Evolutionary conservation across 1,140 invertebrate genomes (phyloP), one percentile per base, ranked within the genome.

Genomic region (Leptinotarsa undecemlineata): DNA sequence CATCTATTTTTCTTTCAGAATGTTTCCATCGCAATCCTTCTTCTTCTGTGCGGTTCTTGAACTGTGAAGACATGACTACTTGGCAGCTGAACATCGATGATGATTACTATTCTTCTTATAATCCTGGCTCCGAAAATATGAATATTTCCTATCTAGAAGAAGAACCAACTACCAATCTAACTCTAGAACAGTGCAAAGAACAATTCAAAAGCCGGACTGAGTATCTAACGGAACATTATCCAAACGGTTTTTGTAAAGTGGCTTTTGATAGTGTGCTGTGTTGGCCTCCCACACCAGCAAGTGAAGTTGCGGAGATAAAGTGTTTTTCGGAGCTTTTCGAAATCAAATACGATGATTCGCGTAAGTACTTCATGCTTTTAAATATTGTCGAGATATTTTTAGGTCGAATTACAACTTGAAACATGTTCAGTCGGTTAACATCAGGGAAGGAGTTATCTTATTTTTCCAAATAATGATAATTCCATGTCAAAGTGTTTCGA

Each of bases 301-400:
- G 87, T n/a, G 75, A 81, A 3, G 80, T 84, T 5, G 86, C 86
- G 4, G 76, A 82, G 19, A 83, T 89, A 48, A 85, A 85, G 5
- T 91, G 90, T 76, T 88, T 90, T 71, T 79, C 85, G 1, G 85
- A 87, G 77, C 81, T 90, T 68, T 87, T 87, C 70, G 85, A 85
- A 47, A 86, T 90, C 51, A 79, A 73, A 60, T 89, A 89, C 74
- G 87, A 89, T 78, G 83, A 84, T 68, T 80, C 78, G 67, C 78
- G 83, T 84, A 73, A 84, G 82, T 84, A 42, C 8, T 42, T 33
- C 1, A 33, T 33, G 1, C 26, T 33, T 33, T 11, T 33, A 3
- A 33, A 33, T 33, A 33, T 33, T 33, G 33, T 33, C 0, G 8
- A 33, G 33, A 8, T 8, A 33, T 33, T 42, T 42, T 42, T 3